Percentiles rank a stretch among this genome's conserved stretches.
These are phyloP conservation scores for Anarrhichthys ocellatus DNA, from an alignment of 2,113 vertebrate species.

Conservation along the genomic window DNA sequence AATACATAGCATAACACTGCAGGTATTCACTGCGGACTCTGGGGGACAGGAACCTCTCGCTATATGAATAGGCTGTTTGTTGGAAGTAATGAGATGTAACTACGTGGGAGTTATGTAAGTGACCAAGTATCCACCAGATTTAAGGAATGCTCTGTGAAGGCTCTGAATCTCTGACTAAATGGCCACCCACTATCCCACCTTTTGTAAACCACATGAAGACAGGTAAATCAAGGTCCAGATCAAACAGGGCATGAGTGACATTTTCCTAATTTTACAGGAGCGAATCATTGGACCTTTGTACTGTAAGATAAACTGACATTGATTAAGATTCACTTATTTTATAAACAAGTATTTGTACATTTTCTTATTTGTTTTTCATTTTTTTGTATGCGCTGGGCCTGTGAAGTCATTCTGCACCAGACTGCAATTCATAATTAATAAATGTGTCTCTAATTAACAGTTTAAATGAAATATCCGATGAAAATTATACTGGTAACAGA, in stretches of 20 bases:
- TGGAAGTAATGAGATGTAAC: constrained; percentile 80
- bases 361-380: not conserved
- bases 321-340: not conserved
- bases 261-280: constrained; percentile 37
- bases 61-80: constrained; percentile 79
- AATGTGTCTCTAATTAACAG: not conserved
- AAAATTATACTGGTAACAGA: not conserved
- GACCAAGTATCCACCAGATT: constrained; percentile 76
- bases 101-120: constrained; percentile 82
- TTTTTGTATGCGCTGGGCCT: not conserved
- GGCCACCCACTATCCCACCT: constrained; percentile 77
- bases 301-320: not conserved
- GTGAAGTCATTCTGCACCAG: not conserved
- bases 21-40: constrained; percentile 72
- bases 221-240: constrained; percentile 40
- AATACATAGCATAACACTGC: constrained; percentile 73
- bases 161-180: constrained; percentile 60
- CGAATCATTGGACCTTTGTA: not conserved
- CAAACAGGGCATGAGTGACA: constrained; percentile 51
- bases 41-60: constrained; percentile 68
- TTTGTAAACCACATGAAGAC: constrained; percentile 80
- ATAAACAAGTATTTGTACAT: not conserved
- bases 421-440: not conserved
- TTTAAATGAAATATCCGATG: not conserved
- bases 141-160: constrained; percentile 72